These are phyloP conservation scores for Meta bourneti DNA, from an alignment of 2,888 invertebrate species.

Conservation along the genomic window DNA sequence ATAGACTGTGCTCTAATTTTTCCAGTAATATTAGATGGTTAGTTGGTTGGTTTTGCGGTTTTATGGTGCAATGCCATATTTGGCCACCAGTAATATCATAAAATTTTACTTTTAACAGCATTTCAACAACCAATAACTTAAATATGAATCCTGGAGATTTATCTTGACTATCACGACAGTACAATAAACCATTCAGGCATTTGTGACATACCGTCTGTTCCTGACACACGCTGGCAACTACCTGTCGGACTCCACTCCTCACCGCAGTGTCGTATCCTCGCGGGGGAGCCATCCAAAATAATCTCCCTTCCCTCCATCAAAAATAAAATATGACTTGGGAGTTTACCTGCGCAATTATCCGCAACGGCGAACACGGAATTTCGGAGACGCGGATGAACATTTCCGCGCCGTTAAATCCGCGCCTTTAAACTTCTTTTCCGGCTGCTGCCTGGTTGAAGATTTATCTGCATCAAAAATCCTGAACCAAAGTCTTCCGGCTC, in stretches of 20 bases:
- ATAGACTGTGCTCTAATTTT: too few species aligned
- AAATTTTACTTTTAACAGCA: too few species aligned
- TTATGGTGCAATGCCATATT: too few species aligned
- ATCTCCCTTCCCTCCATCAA: not conserved
- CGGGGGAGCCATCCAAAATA: not conserved
- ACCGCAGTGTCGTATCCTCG: not conserved
- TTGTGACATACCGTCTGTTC: not conserved
- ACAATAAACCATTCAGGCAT: too few species aligned
- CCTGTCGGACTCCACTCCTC: not conserved
- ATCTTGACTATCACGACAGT: too few species aligned
- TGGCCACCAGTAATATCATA: too few species aligned
- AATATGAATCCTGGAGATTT: too few species aligned
- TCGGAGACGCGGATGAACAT: constrained; percentile 40
- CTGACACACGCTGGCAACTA: not conserved
- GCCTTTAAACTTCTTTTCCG: constrained; percentile 65
- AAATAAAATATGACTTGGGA: constrained; percentile 56
- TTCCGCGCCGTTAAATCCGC: constrained; percentile 62
- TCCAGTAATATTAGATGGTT: too few species aligned
- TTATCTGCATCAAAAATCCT: constrained; percentile 62
- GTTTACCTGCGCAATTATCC: constrained; percentile 67
- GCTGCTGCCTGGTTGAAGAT: constrained; percentile 44
- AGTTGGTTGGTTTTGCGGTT: too few species aligned
- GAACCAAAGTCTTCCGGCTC: constrained; percentile 33
- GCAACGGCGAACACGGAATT: constrained; percentile 54
- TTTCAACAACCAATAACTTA: too few species aligned